A percentile compares a stretch with the other conserved stretches of the same genome.
phyloP scores from a whole-genome alignment of 2,888 invertebrate species.

The Azorinus chamasolen region DNA sequence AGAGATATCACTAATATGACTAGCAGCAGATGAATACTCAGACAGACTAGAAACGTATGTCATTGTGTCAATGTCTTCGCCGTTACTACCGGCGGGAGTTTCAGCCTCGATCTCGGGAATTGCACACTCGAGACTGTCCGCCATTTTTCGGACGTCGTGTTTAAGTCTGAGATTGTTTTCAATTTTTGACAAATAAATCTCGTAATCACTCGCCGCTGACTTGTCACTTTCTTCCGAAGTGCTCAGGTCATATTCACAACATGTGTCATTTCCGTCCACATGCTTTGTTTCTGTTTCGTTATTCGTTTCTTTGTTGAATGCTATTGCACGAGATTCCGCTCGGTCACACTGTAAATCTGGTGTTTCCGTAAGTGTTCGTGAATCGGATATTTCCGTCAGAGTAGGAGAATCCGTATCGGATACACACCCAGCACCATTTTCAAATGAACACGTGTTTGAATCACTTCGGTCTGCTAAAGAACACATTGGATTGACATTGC shows the following conservation, averaged over 20 bases:
- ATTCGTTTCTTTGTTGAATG: constrained; percentile 4
- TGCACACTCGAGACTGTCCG: constrained; percentile 39
- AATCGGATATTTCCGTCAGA: constrained; percentile 59
- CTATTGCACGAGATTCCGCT: constrained; percentile 58
- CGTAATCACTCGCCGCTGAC: constrained; percentile 51
- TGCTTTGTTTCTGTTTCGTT: neutral
- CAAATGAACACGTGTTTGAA: constrained; percentile 60
- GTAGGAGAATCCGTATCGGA: constrained; percentile 51
- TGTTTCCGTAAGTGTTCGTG: constrained; percentile 28
- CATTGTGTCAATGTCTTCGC: constrained; percentile 50
- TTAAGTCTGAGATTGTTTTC: constrained; percentile 58
- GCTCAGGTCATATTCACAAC: constrained; percentile 54
- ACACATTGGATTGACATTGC: constrained; percentile 39
- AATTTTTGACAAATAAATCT: constrained; percentile 60
- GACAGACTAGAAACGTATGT: constrained; percentile 69
- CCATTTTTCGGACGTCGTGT: constrained; percentile 58
- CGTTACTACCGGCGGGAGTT: constrained; percentile 5
- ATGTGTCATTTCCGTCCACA: constrained; percentile 34
- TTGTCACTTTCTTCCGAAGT: constrained; percentile 61
- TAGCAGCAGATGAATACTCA: constrained; percentile 62
- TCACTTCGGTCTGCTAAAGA: constrained; percentile 28
- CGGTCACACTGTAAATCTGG: constrained; percentile 52
- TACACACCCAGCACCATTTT: constrained; percentile 32
- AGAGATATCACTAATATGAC: constrained; percentile 64
- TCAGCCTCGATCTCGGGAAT: constrained; percentile 37